Percentiles rank a stretch among this genome's conserved stretches.
phyloP scores from a whole-genome alignment of 23 tunicate species.

The Styela plicata region DNA sequence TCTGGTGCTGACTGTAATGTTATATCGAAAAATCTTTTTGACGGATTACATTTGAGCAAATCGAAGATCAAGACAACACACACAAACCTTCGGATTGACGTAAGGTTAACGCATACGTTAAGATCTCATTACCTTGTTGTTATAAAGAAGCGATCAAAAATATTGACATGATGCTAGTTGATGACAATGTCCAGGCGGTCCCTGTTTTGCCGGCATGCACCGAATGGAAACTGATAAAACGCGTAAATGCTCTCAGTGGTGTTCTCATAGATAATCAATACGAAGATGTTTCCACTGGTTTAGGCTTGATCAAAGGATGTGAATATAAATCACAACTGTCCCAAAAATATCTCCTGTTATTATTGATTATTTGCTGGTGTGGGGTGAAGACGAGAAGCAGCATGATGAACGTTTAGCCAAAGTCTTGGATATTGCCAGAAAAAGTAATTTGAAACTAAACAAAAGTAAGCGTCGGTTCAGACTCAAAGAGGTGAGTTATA shows the following conservation, averaged over 20 bases:
- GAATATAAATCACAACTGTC: too few relatives aligned
- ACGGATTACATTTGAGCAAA: background rate
- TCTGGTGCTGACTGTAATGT: background rate
- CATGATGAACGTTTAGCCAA: too few relatives aligned
- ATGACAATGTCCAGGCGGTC: background rate
- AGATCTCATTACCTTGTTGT: background rate
- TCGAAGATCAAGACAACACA: background rate
- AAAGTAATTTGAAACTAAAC: too few relatives aligned
- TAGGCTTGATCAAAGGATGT: background rate
- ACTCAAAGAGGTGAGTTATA: too few relatives aligned
- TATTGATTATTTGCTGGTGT: too few relatives aligned
- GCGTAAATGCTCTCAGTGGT: background rate
- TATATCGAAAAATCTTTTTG: background rate
- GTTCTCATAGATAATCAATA: background rate
- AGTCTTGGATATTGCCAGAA: too few relatives aligned
- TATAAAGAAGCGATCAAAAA: background rate
- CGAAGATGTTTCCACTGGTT: background rate
- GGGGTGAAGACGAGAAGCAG: too few relatives aligned
- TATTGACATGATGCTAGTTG: background rate
- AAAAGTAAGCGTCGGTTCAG: too few relatives aligned
- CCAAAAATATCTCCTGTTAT: too few relatives aligned
- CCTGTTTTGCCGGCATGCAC: background rate
- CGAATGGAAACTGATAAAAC: background rate
- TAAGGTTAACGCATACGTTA: background rate
- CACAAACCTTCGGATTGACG: background rate